These are phyloP conservation scores for Calameuta pallipes DNA, from an alignment of 2,888 invertebrate genomes.

Conservation along the genomic window DNA sequence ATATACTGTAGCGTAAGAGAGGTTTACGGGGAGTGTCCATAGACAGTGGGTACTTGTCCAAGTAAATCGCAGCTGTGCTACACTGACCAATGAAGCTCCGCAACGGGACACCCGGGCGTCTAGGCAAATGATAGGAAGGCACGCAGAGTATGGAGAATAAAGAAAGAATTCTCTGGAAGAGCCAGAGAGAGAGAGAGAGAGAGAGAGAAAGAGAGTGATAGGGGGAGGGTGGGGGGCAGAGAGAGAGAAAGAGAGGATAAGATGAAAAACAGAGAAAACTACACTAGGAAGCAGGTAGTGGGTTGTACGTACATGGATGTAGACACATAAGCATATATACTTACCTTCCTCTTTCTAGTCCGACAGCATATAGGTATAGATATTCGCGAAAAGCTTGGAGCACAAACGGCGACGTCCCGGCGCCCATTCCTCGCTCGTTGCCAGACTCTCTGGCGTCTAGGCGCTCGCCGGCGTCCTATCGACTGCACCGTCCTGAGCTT, in stretches of 20 bases:
- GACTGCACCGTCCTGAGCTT: constrained; percentile 42
- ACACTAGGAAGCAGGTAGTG: neutral
- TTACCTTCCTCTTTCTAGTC: neutral
- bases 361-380: neutral
- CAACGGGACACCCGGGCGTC: neutral
- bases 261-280: neutral
- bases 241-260: constrained; percentile 10
- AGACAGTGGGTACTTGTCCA: constrained; percentile 7
- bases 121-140: neutral
- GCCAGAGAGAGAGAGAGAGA: constrained; percentile 7
- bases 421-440: constrained; percentile 46
- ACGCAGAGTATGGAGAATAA: constrained; percentile 6
- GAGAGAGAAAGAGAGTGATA: neutral
- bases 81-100: constrained; percentile 12
- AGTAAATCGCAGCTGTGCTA: constrained; percentile 13
- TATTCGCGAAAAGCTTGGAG: neutral
- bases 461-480: constrained; percentile 49
- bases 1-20: constrained; percentile 18
- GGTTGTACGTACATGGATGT: neutral
- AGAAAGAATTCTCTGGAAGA: constrained; percentile 9
- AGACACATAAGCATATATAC: neutral
- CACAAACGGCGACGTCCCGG: neutral
- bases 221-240: neutral
- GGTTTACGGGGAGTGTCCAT: constrained; percentile 15
- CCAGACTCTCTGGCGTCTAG: constrained; percentile 63